Percentiles rank a stretch among this genome's conserved stretches.
These are phyloP conservation scores for Agrochola lychnidis DNA, from an alignment of 2,888 invertebrate genomes.

Conservation along the genomic window DNA sequence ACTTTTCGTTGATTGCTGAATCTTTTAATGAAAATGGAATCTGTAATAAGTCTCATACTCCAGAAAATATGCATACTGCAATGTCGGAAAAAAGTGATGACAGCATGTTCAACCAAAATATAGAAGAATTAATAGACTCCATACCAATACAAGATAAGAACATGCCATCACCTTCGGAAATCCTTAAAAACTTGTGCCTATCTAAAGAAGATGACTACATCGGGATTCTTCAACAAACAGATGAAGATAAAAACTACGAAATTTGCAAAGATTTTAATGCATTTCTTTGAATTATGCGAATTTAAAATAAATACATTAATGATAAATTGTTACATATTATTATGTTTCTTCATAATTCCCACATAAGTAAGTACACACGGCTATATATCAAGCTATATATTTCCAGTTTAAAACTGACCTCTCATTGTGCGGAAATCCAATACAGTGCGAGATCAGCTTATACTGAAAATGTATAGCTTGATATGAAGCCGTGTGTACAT, in stretches of 20 bases:
- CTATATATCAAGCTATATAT: too few species aligned
- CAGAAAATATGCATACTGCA: slow-evolving; percentile 25
- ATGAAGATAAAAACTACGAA: slow-evolving; percentile 66
- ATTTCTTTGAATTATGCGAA: slow-evolving; percentile 65
- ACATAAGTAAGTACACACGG: background rate
- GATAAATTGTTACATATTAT: background rate
- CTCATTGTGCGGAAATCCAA: too few species aligned
- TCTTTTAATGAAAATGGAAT: slow-evolving; percentile 69
- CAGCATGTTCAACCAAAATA: slow-evolving; percentile 81
- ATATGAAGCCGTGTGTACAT: too few species aligned
- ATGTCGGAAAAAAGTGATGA: slow-evolving; percentile 67
- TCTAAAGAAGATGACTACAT: slow-evolving; percentile 85
- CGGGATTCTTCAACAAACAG: slow-evolving; percentile 63
- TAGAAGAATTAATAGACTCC: slow-evolving; percentile 80
- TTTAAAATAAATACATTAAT: background rate
- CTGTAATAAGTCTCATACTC: slow-evolving; percentile 24
- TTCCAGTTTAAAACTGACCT: too few species aligned
- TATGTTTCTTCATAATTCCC: background rate
- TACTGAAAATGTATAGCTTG: too few species aligned
- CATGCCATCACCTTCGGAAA: slow-evolving; percentile 92
- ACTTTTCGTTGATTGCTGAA: slow-evolving; percentile 82
- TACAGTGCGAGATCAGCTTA: too few species aligned
- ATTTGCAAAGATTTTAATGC: slow-evolving; percentile 73
- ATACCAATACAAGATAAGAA: slow-evolving; percentile 85
- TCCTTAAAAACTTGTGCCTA: slow-evolving; percentile 92